A percentile compares a stretch with the other conserved stretches of the same genome.
phyloP scores from a whole-genome alignment of 2,888 invertebrate species.

The Tipula lateralis region DNA sequence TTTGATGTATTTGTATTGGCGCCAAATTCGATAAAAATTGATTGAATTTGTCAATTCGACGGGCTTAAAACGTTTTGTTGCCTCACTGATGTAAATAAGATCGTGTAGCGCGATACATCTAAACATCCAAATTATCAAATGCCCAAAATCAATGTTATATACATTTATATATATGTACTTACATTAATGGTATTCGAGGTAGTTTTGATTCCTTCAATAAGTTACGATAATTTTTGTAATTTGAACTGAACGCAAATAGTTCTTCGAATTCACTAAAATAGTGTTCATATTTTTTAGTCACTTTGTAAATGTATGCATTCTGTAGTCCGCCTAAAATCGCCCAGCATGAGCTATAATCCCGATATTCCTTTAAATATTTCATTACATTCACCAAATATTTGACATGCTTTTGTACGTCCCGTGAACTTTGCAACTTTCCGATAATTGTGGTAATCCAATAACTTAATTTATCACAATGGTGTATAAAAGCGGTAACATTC shows the following conservation, averaged over 20 bases:
- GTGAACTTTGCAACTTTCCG: neutral
- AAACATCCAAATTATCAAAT: too few species aligned
- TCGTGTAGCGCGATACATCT: neutral
- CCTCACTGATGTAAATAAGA: neutral
- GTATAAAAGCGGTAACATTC: neutral
- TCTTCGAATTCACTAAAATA: neutral
- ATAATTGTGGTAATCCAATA: neutral
- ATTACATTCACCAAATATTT: neutral
- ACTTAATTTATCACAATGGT: neutral
- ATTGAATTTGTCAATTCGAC: neutral
- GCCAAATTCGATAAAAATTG: neutral
- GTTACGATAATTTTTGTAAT: neutral
- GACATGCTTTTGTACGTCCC: neutral
- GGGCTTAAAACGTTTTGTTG: neutral
- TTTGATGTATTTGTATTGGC: neutral
- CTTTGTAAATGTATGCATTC: neutral
- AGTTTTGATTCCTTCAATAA: neutral
- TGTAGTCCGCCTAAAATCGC: neutral
- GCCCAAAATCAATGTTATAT: too few species aligned
- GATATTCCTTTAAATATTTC: neutral
- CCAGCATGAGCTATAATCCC: neutral
- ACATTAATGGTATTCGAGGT: neutral
- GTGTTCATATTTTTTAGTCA: neutral
- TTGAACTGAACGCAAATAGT: neutral
- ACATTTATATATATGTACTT: neutral